Conservation (phyloP, 2,797 vertebrate genomes). For the Nyctibius grandis region DNA sequence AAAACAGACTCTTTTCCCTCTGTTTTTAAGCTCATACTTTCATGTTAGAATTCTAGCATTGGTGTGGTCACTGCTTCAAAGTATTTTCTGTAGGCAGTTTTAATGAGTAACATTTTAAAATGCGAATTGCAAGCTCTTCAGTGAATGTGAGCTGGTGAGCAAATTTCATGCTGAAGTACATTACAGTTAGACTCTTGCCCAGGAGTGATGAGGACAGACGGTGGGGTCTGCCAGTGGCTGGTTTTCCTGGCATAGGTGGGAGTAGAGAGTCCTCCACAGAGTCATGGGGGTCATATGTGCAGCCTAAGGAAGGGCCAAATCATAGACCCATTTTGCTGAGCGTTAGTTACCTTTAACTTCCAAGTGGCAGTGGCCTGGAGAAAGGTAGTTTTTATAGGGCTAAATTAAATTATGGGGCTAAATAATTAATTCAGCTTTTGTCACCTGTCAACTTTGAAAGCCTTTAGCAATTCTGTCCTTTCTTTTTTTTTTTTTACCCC, state of each 20-base stretch:
- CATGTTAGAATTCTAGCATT: not conserved
- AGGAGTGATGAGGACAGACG: not conserved
- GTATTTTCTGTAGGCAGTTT: not conserved
- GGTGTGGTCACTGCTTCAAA: not conserved
- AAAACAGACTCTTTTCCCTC: not conserved
- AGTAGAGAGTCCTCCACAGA: not conserved
- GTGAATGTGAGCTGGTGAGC: not conserved
- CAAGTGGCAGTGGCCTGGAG: not conserved
- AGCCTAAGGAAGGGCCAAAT: not conserved
- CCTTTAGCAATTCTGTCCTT: not conserved
- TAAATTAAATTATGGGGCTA: not conserved
- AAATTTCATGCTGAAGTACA: not conserved
- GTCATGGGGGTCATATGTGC: fast-evolving
- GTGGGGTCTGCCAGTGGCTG: not conserved
- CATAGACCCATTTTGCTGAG: not conserved
- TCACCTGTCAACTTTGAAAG: not conserved
- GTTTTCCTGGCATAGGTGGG: not conserved
- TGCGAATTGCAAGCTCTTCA: not conserved
- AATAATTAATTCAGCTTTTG: not conserved
- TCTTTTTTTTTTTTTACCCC: not conserved
- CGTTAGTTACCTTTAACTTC: not conserved
- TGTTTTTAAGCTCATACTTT: not conserved
- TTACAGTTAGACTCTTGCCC: not conserved
- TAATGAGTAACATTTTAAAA: not conserved
- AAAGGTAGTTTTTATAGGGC: not conserved